Evolutionary conservation across 2,888 invertebrate genomes (phyloP).

Genomic region (Ganaspis brasiliensis): DNA sequence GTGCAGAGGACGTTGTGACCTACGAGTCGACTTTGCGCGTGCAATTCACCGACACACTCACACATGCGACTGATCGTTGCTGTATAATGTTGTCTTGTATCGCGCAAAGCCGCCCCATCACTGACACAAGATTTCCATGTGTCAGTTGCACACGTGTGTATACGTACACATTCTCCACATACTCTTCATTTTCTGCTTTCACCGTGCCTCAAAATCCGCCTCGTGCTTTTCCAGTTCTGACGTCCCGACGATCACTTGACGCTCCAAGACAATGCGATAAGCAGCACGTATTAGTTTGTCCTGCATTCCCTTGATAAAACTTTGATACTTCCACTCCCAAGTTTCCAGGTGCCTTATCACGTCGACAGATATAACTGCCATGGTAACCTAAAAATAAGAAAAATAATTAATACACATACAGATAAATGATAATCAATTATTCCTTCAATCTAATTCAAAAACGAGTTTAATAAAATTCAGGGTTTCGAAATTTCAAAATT

Average conservation of each 20-base stretch:
- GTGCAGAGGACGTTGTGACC: slow-evolving; percentile 67
- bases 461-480: too few relatives aligned
- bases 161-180: slow-evolving; percentile 51
- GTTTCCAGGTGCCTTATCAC: background rate
- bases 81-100: slow-evolving; percentile 45
- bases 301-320: background rate
- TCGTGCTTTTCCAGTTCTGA: slow-evolving; percentile 50
- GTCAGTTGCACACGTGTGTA: slow-evolving; percentile 43
- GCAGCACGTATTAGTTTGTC: background rate
- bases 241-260: slow-evolving; percentile 17
- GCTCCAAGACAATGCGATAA: slow-evolving; percentile 30
- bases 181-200: slow-evolving; percentile 68
- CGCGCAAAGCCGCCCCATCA: slow-evolving; percentile 51
- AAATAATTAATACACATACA: too few relatives aligned
- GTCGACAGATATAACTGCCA: too few relatives aligned
- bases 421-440: too few relatives aligned
- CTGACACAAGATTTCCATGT: slow-evolving; percentile 47
- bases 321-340: background rate
- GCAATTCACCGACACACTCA: slow-evolving; percentile 52
- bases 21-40: slow-evolving; percentile 61
- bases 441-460: too few relatives aligned
- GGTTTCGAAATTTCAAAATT: too few relatives aligned
- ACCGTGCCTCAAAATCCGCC: slow-evolving; percentile 61
- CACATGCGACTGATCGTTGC: background rate
- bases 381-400: too few relatives aligned